Evolutionary conservation across 2,888 invertebrate species (phyloP), one percentile per base, ranked within the genome.

Genomic region (Hydropsyche betteni): DNA sequence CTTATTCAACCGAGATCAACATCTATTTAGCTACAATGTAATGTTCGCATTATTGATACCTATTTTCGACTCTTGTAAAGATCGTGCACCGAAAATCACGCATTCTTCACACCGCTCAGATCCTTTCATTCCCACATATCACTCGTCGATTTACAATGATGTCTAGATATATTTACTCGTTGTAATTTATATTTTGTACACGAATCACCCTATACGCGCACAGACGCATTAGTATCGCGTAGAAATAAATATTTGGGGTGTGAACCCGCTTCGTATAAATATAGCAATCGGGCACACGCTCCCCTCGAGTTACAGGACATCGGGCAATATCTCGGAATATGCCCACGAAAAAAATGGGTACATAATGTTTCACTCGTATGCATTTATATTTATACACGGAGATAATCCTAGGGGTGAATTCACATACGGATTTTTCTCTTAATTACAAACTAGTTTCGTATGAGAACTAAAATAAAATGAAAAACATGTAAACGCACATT

Each of bases 191-290:
- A 44, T 44, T 44, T 44, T 44, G 44, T 44, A 44, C 44, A 44
- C 44, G 44, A 44, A 44, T 44, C 24, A 24, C 24, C 24, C 24
- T 24, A 44, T 10, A 58, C 16, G 44, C 58, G 36, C 58, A n/a
- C 14, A 51, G 72, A 36, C 8, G 72, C 72, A 72, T 72, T 72
- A 72, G 55, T 52, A 61, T 61, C 50, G 50, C 52, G 61, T 55
- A 50, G 72, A 55, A 72, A 58, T 72, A 72, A 72, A 72, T 58
- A 72, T 72, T 72, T 72, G 72, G 72, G 72, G 72, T 72, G 72
- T 70, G 36, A 44, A 34, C 52, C 34, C 70, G 53, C n/a, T 34
- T 72, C 36, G 36, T 76, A 78, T 76, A 76, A 78, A 78, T 78
- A 78, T 74, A 44, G 44, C 44, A 44, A 44, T 71, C 69, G 64